phyloP scores from a whole-genome alignment of 1,140 invertebrate genomes.

The Paraescarpia echinospica region DNA sequence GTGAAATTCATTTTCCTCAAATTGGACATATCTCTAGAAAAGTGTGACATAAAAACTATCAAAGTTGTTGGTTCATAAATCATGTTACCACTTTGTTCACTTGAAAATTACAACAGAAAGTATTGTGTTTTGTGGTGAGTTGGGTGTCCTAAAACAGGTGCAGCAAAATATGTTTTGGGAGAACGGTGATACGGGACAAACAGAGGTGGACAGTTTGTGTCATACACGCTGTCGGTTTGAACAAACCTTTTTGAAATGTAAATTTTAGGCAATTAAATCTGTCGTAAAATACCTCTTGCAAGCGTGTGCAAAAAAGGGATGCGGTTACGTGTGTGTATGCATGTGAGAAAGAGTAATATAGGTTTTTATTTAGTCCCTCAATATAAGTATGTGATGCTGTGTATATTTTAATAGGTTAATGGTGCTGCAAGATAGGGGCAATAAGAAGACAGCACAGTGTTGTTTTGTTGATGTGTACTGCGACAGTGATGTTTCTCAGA shows the following conservation, averaged over 20 bases:
- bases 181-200: background rate
- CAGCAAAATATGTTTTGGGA: background rate
- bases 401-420: slow-evolving; percentile 1
- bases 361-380: background rate
- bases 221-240: background rate
- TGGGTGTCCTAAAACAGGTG: background rate
- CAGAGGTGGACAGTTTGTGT: background rate
- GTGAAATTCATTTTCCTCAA: too few species aligned
- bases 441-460: background rate
- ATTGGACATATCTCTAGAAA: too few species aligned
- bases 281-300: background rate
- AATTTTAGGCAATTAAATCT: background rate
- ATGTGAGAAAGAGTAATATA: background rate
- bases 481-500: background rate
- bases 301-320: background rate
- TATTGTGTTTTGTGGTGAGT: background rate
- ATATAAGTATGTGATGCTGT: background rate
- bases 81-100: background rate
- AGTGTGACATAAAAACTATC: too few species aligned
- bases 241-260: background rate
- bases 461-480: background rate
- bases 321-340: background rate
- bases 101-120: background rate
- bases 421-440: background rate
- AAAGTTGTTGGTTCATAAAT: too few species aligned